Percentiles rank a stretch among this genome's conserved stretches.
phyloP scores from a whole-genome alignment of 2,888 invertebrate genomes.

The Gryllus longicercus region DNA sequence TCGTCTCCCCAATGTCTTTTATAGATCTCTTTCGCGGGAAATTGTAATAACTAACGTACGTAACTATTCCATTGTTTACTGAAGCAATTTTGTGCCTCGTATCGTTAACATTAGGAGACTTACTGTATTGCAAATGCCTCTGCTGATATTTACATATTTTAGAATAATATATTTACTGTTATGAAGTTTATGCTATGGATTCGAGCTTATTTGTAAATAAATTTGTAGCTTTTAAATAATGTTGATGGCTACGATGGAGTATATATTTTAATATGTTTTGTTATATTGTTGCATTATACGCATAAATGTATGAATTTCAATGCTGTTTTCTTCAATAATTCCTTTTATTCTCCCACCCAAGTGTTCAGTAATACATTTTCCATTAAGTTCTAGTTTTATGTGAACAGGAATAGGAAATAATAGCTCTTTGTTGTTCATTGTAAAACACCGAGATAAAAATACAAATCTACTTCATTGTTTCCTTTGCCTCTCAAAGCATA shows the following conservation, averaged over 20 bases:
- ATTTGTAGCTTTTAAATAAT: constrained; percentile 22
- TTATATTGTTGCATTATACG: neutral
- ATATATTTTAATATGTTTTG: constrained; percentile 17
- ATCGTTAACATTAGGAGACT: neutral
- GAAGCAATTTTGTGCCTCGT: neutral
- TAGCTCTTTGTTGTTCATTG: too few relatives aligned
- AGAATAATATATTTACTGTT: constrained; percentile 21
- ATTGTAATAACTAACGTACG: neutral
- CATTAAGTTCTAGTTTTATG: too few relatives aligned
- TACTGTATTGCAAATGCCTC: neutral
- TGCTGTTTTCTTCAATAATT: too few relatives aligned
- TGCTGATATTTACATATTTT: neutral
- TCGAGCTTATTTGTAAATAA: neutral
- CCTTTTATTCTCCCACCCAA: too few relatives aligned
- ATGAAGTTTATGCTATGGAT: neutral
- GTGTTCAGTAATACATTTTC: too few relatives aligned
- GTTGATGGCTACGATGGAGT: constrained; percentile 5
- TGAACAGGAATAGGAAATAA: too few relatives aligned
- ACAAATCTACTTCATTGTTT: too few relatives aligned
- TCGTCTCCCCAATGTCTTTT: too few relatives aligned
- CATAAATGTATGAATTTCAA: constrained; percentile 18
- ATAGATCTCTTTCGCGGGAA: too few relatives aligned
- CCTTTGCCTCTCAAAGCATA: too few relatives aligned
- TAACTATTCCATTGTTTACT: neutral
- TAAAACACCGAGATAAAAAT: too few relatives aligned